These are phyloP conservation scores for Leptinotarsa peninsularis DNA, from an alignment of 2,888 invertebrate genomes.

Conservation along the genomic window DNA sequence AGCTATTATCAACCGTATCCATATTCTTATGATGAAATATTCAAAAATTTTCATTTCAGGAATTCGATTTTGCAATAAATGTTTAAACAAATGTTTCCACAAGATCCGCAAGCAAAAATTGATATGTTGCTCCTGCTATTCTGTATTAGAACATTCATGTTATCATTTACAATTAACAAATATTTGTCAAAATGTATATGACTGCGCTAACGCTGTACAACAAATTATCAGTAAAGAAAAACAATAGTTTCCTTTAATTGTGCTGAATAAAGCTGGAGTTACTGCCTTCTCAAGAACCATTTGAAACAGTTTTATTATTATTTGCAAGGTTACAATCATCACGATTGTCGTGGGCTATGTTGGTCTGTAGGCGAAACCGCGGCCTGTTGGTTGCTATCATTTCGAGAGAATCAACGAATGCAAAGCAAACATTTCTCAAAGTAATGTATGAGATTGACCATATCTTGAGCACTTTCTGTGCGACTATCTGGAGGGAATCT, in stretches of 20 bases:
- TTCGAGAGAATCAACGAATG: slow-evolving; percentile 30
- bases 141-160: too few relatives aligned
- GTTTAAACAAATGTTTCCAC: too few relatives aligned
- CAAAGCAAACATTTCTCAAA: slow-evolving; percentile 37
- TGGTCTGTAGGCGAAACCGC: slow-evolving; percentile 44
- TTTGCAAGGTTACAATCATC: slow-evolving; percentile 48
- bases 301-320: slow-evolving; percentile 40
- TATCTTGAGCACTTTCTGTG: slow-evolving; percentile 25
- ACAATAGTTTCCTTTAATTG: slow-evolving; percentile 15
- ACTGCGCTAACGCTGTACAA: neutral
- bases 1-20: too few relatives aligned
- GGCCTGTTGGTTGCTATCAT: slow-evolving; percentile 35
- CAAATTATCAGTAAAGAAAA: neutral
- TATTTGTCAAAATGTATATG: too few relatives aligned
- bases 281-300: slow-evolving; percentile 26
- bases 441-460: slow-evolving; percentile 38
- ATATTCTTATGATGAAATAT: too few relatives aligned
- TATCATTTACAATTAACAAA: too few relatives aligned
- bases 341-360: slow-evolving; percentile 47
- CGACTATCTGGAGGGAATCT: slow-evolving; percentile 23
- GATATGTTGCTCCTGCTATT: too few relatives aligned
- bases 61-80: too few relatives aligned
- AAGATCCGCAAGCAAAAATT: too few relatives aligned
- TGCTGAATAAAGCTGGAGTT: neutral
- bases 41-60: too few relatives aligned